Base-by-base conservation (phyloP, 2,888 invertebrate species). In the Rotaria socialis region DNA sequence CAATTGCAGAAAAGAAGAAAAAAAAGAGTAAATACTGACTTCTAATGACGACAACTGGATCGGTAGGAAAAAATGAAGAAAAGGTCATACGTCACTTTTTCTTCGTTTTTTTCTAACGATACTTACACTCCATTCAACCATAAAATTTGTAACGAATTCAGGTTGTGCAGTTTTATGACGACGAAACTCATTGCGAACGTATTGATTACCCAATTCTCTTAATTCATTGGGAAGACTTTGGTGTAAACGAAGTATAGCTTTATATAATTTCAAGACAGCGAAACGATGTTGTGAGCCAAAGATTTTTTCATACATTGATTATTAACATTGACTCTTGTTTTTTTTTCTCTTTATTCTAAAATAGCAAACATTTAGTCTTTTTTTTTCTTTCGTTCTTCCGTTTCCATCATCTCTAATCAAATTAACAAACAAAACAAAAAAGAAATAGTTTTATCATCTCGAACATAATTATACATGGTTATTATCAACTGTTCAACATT, bases 151-250 rank as follows among this genome's bases (percentile, higher is more conserved):
- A 0, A 95, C 93, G 90, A 95, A 95, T 80, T 92, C 92, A 0
- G 93, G 92, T 86, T 93, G 93, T n/a, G 89, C 90, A 19, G 92
- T 93, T 89, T 95, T 94, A 90, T 96, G 96, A 84, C 95, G 92
- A 89, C 94, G 94, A 90, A 97, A 97, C 91, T 97, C 96, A 88
- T 95, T 95, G 88, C 93, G 93, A 0, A 94, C 94, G 90, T 95
- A 96, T 89, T 93, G 93, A 89, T 95, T 94, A 0, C 95, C 95
- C 52, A 96, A 90, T 88, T 94, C 94, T 0, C 95, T 95, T 55
- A 96, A 90, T 88, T 94, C 94, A 0, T 91, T 89, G 0, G 95
- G 95, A 84, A 96, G 90, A 5, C 94, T 94, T 87, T 94, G 92
- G 89, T 96, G 95, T 50, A 96, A 92, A 87, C 94, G 93, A 87